These are phyloP conservation scores for Tryphoninae sp. DNA, from an alignment of 2,888 invertebrate species.

Conservation along the genomic window DNA sequence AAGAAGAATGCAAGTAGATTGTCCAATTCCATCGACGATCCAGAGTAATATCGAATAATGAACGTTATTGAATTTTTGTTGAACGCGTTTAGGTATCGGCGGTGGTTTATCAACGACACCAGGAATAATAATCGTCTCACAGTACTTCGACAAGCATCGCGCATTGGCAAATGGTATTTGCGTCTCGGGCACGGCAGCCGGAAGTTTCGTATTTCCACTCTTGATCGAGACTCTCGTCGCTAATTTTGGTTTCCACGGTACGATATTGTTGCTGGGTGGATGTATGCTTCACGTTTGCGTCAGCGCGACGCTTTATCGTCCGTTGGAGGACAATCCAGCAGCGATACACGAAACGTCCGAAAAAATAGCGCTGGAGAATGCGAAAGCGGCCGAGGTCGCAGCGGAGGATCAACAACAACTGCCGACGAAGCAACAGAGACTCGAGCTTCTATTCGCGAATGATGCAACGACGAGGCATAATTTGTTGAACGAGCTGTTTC, in stretches of 20 bases:
- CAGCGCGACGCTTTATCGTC: constrained; percentile 87
- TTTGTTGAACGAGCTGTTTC: constrained; percentile 79
- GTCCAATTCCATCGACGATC: neutral
- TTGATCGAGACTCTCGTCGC: constrained; percentile 87
- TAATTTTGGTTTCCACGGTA: constrained; percentile 88
- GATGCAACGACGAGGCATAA: constrained; percentile 78
- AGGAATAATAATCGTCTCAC: constrained; percentile 90
- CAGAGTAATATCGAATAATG: neutral
- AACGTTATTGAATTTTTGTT: neutral
- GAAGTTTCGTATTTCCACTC: constrained; percentile 90
- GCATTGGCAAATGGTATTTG: constrained; percentile 91
- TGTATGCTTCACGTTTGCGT: constrained; percentile 90
- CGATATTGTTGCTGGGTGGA: constrained; percentile 87
- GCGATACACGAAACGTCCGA: constrained; percentile 66
- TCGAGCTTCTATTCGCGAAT: constrained; percentile 78
- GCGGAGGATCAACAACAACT: constrained; percentile 60
- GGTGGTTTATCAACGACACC: constrained; percentile 91
- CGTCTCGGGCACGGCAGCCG: constrained; percentile 90
- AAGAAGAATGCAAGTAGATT: constrained; percentile 42
- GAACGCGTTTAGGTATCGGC: constrained; percentile 85
- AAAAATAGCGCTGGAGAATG: constrained; percentile 12
- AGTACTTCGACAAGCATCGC: constrained; percentile 90
- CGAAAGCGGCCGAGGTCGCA: constrained; percentile 74
- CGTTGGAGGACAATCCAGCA: constrained; percentile 81
- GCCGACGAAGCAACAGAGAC: constrained; percentile 78